Evolutionary conservation across 2,888 invertebrate genomes (phyloP).

Genomic region (Hydropsyche betteni): DNA sequence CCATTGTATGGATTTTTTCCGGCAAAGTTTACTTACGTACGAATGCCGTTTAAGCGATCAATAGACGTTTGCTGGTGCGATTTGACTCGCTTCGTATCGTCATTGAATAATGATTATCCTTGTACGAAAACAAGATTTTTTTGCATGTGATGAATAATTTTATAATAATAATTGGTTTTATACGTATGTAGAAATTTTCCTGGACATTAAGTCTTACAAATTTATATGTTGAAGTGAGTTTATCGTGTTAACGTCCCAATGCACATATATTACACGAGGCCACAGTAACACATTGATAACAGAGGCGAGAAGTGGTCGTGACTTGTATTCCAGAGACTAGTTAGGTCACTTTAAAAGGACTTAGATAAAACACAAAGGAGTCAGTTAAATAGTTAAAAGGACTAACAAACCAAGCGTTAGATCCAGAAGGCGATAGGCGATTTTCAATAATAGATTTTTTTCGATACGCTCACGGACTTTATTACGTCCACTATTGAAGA

Average conservation of each 20-base stretch:
- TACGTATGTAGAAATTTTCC: background rate
- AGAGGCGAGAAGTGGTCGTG: conserved; percentile 25
- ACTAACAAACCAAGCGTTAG: conserved; percentile 11
- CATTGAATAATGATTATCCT: too few relatives aligned
- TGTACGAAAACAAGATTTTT: too few relatives aligned
- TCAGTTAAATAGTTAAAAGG: conserved; percentile 20
- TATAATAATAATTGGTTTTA: background rate
- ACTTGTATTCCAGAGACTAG: conserved; percentile 24
- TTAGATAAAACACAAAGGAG: conserved; percentile 21
- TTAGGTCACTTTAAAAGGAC: conserved; percentile 25
- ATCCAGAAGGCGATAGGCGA: conserved; percentile 18
- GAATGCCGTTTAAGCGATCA: too few relatives aligned
- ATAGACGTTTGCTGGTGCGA: too few relatives aligned
- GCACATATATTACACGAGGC: conserved; percentile 26
- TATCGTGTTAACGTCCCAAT: conserved; percentile 26
- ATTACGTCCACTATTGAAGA: background rate
- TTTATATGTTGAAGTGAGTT: background rate
- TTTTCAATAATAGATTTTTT: conserved; percentile 21
- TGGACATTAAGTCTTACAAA: background rate
- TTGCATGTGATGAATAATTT: too few relatives aligned
- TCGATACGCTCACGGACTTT: conserved; percentile 12
- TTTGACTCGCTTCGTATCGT: too few relatives aligned
- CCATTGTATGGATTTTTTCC: too few relatives aligned
- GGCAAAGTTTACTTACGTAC: too few relatives aligned
- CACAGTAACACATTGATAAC: conserved; percentile 15